Evolutionary conservation across 2,113 vertebrate genomes (phyloP), one percentile per base, ranked within the genome.

Genomic region (Haemorhous mexicanus): DNA sequence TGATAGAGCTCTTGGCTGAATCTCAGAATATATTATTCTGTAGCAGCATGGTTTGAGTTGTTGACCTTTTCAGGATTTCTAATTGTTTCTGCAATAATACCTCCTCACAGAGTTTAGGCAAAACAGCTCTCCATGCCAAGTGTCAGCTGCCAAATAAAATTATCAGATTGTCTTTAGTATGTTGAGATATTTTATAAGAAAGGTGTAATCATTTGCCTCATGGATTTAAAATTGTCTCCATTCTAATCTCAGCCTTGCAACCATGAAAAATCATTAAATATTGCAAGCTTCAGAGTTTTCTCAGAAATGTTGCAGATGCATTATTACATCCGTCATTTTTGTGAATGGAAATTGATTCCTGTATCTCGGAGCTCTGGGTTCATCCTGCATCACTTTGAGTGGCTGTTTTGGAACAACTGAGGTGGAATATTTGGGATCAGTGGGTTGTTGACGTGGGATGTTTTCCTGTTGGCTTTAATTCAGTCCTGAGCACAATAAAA

Each of bases 381-480:
- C 13, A 2, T 7, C 0, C 2, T 56, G 69, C n/a, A 7, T 79
- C 24, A 3, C 52, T 62, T 80, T 59, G 66, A 66, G 16, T 28
- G 32, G 30, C 68, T 85, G 2, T 49, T 94, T 92, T 91, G 78
- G 87, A 93, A 17, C 3, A n/a, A 43, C 47, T 15, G 49, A 82
- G 30, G 33, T 69, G 18, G 33, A 74, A 13, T 64, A 56, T 67
- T 22, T 79, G 82, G 83, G 53, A 58, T 61, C 72, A 26, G 18
- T 37, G 28, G 33, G 22, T 37, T 89, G 49, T 68, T 70, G 32
- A 81, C 55, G 23, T 52, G 70, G 73, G 52, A 24, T 95, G n/a
- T 83, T 83, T 87, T 88, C 76, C 49, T 66, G 18, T 78, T 93
- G 47, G 43, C 61, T 96, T 94, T 84, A 91, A 73, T 95, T 91